Percentiles rank a stretch among this genome's conserved stretches.
Conservation (phyloP, 2,797 vertebrate species). For the Sciurus carolinensis region DNA sequence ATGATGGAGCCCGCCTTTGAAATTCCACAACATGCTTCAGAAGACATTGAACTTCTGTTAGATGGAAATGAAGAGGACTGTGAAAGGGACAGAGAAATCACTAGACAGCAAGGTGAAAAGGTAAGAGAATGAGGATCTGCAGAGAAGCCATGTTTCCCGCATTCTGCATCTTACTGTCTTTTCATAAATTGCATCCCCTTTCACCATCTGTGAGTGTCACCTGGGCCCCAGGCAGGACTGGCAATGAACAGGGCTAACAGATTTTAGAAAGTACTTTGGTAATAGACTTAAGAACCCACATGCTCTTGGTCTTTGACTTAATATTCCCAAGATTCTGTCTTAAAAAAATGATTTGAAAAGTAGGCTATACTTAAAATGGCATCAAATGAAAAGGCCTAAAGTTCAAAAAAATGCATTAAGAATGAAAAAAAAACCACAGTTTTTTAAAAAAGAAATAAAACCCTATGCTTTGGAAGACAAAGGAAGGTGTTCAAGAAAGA, state of each 20-base stretch:
- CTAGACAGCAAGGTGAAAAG: too few relatives aligned
- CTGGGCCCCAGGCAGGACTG: not conserved
- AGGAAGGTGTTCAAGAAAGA: not conserved
- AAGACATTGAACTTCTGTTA: too few relatives aligned
- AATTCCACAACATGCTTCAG: too few relatives aligned
- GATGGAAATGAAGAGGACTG: too few relatives aligned
- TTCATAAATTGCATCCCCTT: not conserved
- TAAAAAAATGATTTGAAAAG: not conserved
- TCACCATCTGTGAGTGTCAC: not conserved
- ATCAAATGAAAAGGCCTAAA: not conserved
- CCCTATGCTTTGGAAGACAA: not conserved
- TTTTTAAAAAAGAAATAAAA: not conserved
- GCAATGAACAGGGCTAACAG: fast-evolving
- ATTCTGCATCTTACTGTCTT: too few relatives aligned
- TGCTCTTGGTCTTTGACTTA: too few relatives aligned
- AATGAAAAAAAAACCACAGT: not conserved
- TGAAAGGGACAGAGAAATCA: too few relatives aligned
- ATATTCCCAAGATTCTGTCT: not conserved
- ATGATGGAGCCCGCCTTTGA: too few relatives aligned
- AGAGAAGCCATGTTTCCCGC: too few relatives aligned
- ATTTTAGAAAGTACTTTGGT: not conserved
- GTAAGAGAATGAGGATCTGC: too few relatives aligned
- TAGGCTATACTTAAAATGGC: not conserved
- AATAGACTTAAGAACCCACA: not conserved
- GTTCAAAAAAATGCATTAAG: not conserved